Evolutionary conservation across 2,888 invertebrate species (phyloP), one percentile per base, ranked within the genome.

Genomic region (Charanyca ferruginea): DNA sequence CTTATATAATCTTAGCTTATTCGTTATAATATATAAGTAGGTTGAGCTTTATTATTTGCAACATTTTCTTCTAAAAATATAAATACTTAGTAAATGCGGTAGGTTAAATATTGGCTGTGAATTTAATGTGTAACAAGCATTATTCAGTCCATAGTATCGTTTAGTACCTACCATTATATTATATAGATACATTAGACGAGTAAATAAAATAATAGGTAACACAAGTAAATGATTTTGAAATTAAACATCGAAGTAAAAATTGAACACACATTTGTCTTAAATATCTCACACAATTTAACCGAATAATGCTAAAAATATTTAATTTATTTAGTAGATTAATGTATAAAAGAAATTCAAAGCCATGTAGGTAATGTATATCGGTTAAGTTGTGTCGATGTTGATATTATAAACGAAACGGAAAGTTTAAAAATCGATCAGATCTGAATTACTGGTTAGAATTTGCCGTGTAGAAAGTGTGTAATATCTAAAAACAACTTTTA

Each of bases 41-140:
- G 53, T 48, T 61, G n/a, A 47, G 32, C 25, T 54, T 63, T 11
- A 64, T 76, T 25, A 60, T 69, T 78, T 72, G 63, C 64, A 49
- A 42, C 16, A 53, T 42, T 58, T 48, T 42, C 5, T 13, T 59
- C 25, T 66, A 45, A 54, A 60, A 59, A 60, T 47, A 16, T 20
- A 69, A 64, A 63, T 64, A 72, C n/a, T n/a, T 64, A 73, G 59
- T 71, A 80, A 79, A 83, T 71, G 85, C 81, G 75, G 88, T 94
- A 94, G 91, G 80, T 83, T 86, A 87, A 90, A 91, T 89, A 90
- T 89, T 91, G 95, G 95, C 95, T 95, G 95, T 95, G 95, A 95
- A 91, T 84, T 86, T 84, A 89, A 90, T 88, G 88, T 91, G 88
- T 87, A 59, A 87, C 84, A 80, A 83, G 73, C 87, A 89, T 89